These are phyloP conservation scores for Argyresthia goedartella DNA, from an alignment of 2,888 invertebrate genomes.

Conservation along the genomic window DNA sequence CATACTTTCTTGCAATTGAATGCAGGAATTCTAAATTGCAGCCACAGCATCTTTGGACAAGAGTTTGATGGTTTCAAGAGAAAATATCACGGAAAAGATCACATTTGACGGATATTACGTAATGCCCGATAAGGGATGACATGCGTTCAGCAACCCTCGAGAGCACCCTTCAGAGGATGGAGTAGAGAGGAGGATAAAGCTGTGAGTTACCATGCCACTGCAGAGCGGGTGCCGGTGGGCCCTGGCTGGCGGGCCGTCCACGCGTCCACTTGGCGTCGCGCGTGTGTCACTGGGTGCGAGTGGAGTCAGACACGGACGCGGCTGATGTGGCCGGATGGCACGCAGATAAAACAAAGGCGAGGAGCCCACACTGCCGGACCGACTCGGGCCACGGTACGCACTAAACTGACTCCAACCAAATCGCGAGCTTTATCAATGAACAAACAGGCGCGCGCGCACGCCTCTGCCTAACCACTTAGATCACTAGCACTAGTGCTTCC, in stretches of 20 bases:
- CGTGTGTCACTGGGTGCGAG: conserved; percentile 8
- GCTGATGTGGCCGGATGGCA: conserved; percentile 18
- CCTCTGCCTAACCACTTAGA: conserved; percentile 49
- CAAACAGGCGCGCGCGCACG: conserved; percentile 41
- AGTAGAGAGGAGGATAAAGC: too few relatives aligned
- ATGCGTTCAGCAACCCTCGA: too few relatives aligned
- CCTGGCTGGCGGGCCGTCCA: not conserved
- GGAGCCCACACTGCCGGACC: conserved; percentile 27
- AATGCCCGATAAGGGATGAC: too few relatives aligned
- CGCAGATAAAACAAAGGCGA: conserved; percentile 15
- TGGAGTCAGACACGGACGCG: conserved; percentile 16
- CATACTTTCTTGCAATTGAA: too few relatives aligned
- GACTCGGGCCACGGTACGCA: conserved; percentile 44
- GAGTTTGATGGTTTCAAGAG: too few relatives aligned
- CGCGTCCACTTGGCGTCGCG: not conserved
- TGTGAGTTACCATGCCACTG: conserved; percentile 56
- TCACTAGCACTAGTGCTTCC: conserved; percentile 50
- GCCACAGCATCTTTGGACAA: too few relatives aligned
- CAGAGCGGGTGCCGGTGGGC: conserved; percentile 23
- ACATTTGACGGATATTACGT: too few relatives aligned
- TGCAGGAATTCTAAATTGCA: too few relatives aligned
- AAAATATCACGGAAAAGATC: too few relatives aligned
- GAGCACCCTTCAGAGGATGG: too few relatives aligned
- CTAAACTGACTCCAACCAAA: conserved; percentile 47
- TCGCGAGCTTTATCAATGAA: conserved; percentile 55